phyloP scores from a whole-genome alignment of 2,888 invertebrate genomes.

The Campaea margaritaria region DNA sequence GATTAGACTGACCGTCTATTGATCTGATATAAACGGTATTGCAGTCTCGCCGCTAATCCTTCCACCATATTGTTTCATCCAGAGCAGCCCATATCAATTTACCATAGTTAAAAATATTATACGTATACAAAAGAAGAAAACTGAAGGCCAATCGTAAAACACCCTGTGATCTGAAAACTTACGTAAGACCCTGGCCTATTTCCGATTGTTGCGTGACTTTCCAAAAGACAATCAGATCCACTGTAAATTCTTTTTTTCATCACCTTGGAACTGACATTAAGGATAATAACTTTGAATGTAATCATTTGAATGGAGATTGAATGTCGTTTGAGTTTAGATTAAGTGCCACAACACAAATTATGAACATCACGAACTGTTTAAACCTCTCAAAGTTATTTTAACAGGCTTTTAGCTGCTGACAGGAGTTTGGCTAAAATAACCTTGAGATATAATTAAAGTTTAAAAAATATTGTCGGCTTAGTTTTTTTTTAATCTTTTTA shows the following conservation, averaged over 20 bases:
- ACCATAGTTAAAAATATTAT: too few relatives aligned
- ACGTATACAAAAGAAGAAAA: too few relatives aligned
- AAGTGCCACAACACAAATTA: conserved; percentile 18
- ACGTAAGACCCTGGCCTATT: conserved; percentile 59
- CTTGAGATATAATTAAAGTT: too few relatives aligned
- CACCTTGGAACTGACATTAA: conserved; percentile 41
- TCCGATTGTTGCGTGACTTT: conserved; percentile 56
- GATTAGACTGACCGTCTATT: too few relatives aligned
- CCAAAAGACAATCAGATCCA: conserved; percentile 53
- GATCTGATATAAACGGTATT: too few relatives aligned
- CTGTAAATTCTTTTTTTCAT: conserved; percentile 51
- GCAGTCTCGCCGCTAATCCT: too few relatives aligned
- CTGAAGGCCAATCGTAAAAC: conserved; percentile 15
- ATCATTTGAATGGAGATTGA: conserved; percentile 16
- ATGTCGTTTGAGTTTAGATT: conserved; percentile 18
- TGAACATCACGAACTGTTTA: conserved; percentile 11
- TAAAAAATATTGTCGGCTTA: too few relatives aligned
- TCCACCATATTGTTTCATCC: too few relatives aligned
- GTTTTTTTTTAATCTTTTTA: too few relatives aligned
- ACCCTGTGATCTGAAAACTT: conserved; percentile 45
- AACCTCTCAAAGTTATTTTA: neutral
- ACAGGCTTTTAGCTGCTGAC: neutral
- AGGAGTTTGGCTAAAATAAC: too few relatives aligned
- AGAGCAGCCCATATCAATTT: too few relatives aligned
- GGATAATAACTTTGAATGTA: conserved; percentile 29